phyloP scores from a whole-genome alignment of 2,797 vertebrate species.

The Antennarius maculatus region DNA sequence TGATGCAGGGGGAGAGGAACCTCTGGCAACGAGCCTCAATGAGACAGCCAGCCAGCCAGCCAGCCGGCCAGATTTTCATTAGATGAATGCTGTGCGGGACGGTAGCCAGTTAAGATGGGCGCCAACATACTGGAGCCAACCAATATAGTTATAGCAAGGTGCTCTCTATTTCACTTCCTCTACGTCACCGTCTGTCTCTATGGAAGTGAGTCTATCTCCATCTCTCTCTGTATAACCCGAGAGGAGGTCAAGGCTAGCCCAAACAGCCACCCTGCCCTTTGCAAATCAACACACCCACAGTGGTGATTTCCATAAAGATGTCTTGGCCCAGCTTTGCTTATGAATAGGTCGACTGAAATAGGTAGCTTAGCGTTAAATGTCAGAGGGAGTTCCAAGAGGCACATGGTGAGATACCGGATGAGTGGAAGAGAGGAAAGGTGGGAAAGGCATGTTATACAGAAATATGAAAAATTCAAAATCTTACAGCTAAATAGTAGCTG shows the following conservation, averaged over 20 bases:
- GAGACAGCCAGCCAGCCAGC: slow-evolving; percentile 72
- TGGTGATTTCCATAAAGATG: slow-evolving; percentile 78
- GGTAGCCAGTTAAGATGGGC: slow-evolving; percentile 74
- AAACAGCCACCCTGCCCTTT: slow-evolving; percentile 66
- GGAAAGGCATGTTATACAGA: slow-evolving; percentile 16
- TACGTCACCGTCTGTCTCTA: slow-evolving; percentile 70
- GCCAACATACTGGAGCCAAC: slow-evolving; percentile 75
- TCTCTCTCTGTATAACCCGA: slow-evolving; percentile 42
- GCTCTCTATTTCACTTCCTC: slow-evolving; percentile 77
- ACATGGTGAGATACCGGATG: slow-evolving; percentile 52
- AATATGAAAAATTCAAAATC: slow-evolving; percentile 60
- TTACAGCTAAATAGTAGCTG: slow-evolving; percentile 45
- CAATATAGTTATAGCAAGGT: slow-evolving; percentile 80
- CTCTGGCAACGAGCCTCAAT: slow-evolving; percentile 77
- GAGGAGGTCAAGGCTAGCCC: slow-evolving; percentile 43
- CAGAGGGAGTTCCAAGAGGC: slow-evolving; percentile 71
- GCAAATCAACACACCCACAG: slow-evolving; percentile 77
- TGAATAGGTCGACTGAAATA: slow-evolving; percentile 79
- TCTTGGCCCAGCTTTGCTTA: slow-evolving; percentile 76
- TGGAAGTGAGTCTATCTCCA: slow-evolving; percentile 54
- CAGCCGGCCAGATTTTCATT: slow-evolving; percentile 81
- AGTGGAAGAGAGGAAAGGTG: slow-evolving; percentile 38
- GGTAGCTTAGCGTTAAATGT: slow-evolving; percentile 82
- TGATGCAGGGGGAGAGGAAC: slow-evolving; percentile 77
- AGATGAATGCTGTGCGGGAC: slow-evolving; percentile 79